Base-by-base conservation (phyloP, 2,888 invertebrate genomes). In the Spilarctia lutea region DNA sequence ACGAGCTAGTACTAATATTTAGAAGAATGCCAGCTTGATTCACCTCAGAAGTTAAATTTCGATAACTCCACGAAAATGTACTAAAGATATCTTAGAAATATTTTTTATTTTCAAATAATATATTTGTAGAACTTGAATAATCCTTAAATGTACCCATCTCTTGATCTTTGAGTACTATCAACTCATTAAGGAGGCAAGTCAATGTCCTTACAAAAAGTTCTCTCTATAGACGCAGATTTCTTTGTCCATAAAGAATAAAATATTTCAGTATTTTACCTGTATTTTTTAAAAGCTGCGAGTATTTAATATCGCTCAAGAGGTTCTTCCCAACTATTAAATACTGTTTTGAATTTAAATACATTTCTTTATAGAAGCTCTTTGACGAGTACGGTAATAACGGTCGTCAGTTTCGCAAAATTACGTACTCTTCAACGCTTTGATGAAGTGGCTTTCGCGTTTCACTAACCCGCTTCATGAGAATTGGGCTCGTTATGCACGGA, bases 371-470 rank as follows among this genome's bases (percentile, higher is more conserved):
- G 33, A 65, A 71, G 63, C 45, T 65, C 45, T 33, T 65, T 72
- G 52, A 72, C 71, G 70, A 76, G 73, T 79, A 79, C 79, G 45
- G 70, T 65, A 65, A 72, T 65, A 72, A 52, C 35, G n/a, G 35
- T 72, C 48, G 39, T 77, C 81, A 75, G 80, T 82, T 74, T 81
- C 71, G 68, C 72, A 76, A 87, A 90, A 90, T 90, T 90, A 91
- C 90, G 89, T 89, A 83, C 86, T 79, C 81, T 76, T 74, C 80
- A 82, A 13, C 39, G 39, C 39, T 84, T 81, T 88, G 89, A 90
- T 90, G 89, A 86, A 89, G 88, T 86, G 85, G 79, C 81, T 86
- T 84, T 87, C 75, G 82, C 87, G 85, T 87, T 89, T 87, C 77
- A 86, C 79, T 81, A 80, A 83, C 82, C 83, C 73, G 84, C 82